Evolutionary conservation across 2,113 vertebrate species (phyloP).

Genomic region (Indicator indicator): DNA sequence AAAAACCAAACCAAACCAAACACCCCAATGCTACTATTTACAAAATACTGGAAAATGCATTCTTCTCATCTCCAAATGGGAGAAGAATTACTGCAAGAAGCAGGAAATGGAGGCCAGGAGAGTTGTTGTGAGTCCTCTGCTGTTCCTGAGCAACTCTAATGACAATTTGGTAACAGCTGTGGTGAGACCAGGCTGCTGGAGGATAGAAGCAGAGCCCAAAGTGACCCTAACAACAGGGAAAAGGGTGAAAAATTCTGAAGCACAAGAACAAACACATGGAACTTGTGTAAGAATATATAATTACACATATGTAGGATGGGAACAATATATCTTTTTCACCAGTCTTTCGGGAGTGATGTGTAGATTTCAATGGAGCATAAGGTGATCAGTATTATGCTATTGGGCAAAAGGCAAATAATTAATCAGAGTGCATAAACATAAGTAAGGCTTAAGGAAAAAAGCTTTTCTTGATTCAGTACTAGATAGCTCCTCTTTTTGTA

Average conservation of each 20-base stretch:
- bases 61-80: background rate
- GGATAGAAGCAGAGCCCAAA: background rate
- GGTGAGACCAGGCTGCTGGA: background rate
- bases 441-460: background rate
- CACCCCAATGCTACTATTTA: background rate
- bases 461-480: background rate
- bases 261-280: background rate
- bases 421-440: background rate
- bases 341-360: background rate
- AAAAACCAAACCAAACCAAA: background rate
- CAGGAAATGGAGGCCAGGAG: background rate
- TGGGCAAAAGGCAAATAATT: background rate
- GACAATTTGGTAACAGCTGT: background rate
- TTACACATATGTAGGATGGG: accelerated
- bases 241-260: background rate
- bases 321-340: background rate
- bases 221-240: background rate
- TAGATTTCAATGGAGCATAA: background rate
- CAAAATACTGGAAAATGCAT: background rate
- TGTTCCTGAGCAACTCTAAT: background rate
- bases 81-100: background rate
- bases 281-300: background rate
- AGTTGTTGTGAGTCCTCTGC: background rate
- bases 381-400: background rate
- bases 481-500: background rate